phyloP scores from a whole-genome alignment of 2,888 invertebrate genomes.

The Nasonia oneida region DNA sequence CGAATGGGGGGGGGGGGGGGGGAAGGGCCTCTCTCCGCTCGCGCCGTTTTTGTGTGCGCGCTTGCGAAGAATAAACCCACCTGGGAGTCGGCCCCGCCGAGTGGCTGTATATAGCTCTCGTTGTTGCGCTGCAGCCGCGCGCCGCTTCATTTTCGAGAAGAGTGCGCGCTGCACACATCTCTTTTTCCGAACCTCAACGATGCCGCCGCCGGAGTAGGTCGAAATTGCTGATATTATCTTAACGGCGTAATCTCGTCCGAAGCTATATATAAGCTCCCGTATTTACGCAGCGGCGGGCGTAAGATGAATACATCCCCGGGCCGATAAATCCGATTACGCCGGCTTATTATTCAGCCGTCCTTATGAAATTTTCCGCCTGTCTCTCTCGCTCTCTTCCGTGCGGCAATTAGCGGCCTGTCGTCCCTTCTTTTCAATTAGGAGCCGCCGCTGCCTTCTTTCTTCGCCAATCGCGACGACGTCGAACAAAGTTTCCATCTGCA shows the following conservation, averaged over 20 bases:
- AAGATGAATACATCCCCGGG: background rate
- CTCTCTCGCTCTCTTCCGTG: background rate
- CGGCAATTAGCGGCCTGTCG: constrained; percentile 6
- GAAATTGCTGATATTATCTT: constrained; percentile 11
- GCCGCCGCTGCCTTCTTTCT: background rate
- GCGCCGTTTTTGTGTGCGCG: background rate
- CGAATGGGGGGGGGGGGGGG: background rate
- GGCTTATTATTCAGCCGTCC: background rate
- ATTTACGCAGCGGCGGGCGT: background rate
- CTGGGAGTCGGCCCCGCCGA: background rate
- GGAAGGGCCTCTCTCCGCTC: background rate
- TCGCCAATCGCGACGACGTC: background rate
- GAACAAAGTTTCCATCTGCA: too few species aligned
- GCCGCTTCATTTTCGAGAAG: constrained; percentile 6
- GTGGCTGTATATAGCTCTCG: background rate
- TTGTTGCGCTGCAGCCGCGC: background rate
- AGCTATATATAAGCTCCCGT: background rate
- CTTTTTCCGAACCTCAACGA: background rate
- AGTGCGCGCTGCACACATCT: background rate
- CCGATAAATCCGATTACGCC: constrained; percentile 17
- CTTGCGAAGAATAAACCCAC: constrained; percentile 11
- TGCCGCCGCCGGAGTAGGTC: background rate
- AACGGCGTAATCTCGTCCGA: background rate
- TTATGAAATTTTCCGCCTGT: background rate
- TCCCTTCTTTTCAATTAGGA: background rate